Evolutionary conservation across 2,888 invertebrate genomes (phyloP).

Genomic region (Hirtodrosophila cameraria): DNA sequence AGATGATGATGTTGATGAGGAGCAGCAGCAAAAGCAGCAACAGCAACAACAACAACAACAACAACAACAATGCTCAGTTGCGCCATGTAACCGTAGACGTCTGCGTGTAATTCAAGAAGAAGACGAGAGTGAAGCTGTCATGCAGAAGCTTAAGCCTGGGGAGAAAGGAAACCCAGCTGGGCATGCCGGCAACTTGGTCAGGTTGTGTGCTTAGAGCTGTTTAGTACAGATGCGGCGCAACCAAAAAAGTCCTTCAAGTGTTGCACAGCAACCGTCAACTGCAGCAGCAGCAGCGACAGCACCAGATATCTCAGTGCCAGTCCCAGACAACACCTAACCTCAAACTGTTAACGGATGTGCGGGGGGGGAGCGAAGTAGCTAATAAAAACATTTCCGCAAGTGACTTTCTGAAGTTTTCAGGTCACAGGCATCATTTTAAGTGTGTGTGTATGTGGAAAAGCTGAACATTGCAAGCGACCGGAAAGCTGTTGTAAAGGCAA

Average conservation of each 20-base stretch:
- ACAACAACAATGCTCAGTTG: too few species aligned
- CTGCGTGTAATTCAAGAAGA: slow-evolving; percentile 51
- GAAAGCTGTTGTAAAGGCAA: not conserved
- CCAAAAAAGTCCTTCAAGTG: slow-evolving; percentile 79
- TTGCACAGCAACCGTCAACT: slow-evolving; percentile 34
- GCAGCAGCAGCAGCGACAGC: slow-evolving; percentile 12
- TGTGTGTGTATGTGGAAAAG: slow-evolving; percentile 47
- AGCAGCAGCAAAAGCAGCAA: too few species aligned
- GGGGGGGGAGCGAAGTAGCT: slow-evolving; percentile 6
- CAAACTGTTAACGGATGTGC: slow-evolving; percentile 12
- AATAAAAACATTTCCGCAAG: slow-evolving; percentile 53
- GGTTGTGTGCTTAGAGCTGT: slow-evolving; percentile 1
- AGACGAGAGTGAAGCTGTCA: slow-evolving; percentile 15
- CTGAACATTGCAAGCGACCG: slow-evolving; percentile 41
- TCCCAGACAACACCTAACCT: slow-evolving; percentile 29
- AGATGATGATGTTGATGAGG: slow-evolving; percentile 14
- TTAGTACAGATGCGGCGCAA: slow-evolving; percentile 13
- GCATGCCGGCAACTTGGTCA: slow-evolving; percentile 12
- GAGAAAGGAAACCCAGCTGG: slow-evolving; percentile 26
- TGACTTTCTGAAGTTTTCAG: slow-evolving; percentile 38
- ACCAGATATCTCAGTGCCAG: slow-evolving; percentile 24
- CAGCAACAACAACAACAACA: too few species aligned
- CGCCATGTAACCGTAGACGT: slow-evolving; percentile 1
- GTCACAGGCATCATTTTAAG: slow-evolving; percentile 28
- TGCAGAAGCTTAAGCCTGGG: not conserved